Conservation (phyloP, 64 coral and sea anemone genomes). For the Pocillopora damicornis region DNA sequence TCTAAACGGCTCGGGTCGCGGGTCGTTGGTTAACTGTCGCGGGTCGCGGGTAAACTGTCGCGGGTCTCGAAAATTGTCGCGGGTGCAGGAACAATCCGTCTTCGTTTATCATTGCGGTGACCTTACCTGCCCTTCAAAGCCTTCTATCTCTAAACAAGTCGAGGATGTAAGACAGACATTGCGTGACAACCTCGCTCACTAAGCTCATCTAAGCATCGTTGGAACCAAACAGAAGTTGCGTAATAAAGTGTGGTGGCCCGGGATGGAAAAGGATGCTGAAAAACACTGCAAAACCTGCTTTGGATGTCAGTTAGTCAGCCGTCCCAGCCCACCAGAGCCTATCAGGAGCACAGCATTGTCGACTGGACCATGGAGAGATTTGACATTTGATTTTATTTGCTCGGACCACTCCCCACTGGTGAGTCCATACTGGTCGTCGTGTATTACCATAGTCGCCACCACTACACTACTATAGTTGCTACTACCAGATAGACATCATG, state of each 20-base stretch:
- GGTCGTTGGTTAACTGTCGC: too few species aligned
- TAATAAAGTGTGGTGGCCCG: constrained; percentile 47
- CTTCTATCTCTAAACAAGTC: neutral
- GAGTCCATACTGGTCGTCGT: neutral
- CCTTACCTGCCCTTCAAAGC: constrained; percentile 39
- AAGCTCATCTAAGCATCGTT: constrained; percentile 27
- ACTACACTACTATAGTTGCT: neutral
- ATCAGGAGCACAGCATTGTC: neutral
- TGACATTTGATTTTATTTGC: neutral
- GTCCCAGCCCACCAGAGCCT: neutral
- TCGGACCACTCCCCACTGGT: neutral
- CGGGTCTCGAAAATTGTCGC: too few species aligned
- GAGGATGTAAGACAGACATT: neutral
- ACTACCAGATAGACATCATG: constrained; percentile 11
- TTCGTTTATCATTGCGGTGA: constrained; percentile 51
- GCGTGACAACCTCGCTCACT: neutral
- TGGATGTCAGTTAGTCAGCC: neutral
- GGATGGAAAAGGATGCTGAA: constrained; percentile 48
- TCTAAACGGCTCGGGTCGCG: too few species aligned
- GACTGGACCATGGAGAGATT: neutral
- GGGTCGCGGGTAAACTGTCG: too few species aligned
- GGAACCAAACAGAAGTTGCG: constrained; percentile 15
- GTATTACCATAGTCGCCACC: too few species aligned
- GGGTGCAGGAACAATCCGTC: too few species aligned
- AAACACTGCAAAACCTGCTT: constrained; percentile 12